A percentile compares a stretch with the other conserved stretches of the same genome.
phyloP scores from a whole-genome alignment of 1,140 invertebrate genomes.

The Lordiphosa mommai region DNA sequence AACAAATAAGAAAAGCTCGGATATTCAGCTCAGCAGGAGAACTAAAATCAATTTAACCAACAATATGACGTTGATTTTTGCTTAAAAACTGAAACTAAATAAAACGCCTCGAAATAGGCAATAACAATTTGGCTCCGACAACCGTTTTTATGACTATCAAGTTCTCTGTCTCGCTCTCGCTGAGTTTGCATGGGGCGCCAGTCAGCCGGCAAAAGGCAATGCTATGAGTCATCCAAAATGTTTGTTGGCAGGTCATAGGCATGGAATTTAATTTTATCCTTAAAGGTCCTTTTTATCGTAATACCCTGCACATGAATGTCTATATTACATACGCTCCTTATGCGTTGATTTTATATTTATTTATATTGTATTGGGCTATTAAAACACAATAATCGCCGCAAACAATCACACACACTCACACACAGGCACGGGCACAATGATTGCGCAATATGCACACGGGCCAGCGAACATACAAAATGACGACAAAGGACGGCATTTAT shows the following conservation, averaged over 20 bases:
- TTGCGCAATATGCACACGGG: conserved; percentile 66
- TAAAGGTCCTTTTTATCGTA: neutral
- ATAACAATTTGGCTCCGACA: conserved; percentile 30
- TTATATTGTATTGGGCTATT: conserved; percentile 51
- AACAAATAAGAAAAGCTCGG: conserved; percentile 9
- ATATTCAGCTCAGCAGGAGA: conserved; percentile 5
- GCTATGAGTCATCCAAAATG: conserved; percentile 46
- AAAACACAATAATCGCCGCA: conserved; percentile 53
- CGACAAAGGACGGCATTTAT: conserved; percentile 57
- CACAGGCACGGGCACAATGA: conserved; percentile 22
- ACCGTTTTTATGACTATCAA: neutral
- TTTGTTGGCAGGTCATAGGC: conserved; percentile 1
- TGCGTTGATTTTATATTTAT: conserved; percentile 34
- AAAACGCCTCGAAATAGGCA: conserved; percentile 43
- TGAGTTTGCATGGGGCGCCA: conserved; percentile 53
- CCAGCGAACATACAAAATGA: conserved; percentile 44
- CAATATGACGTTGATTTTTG: conserved; percentile 37
- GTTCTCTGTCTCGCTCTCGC: conserved; percentile 16
- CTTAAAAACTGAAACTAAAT: conserved; percentile 24
- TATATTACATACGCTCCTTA: conserved; percentile 10
- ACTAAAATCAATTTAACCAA: conserved; percentile 41
- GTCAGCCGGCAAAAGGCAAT: conserved; percentile 38
- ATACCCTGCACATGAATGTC: conserved; percentile 30
- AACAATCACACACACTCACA: conserved; percentile 37
- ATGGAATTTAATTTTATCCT: conserved; percentile 46